Evolutionary conservation across 2,888 invertebrate species (phyloP).

Genomic region (Drosophila sordidula): DNA sequence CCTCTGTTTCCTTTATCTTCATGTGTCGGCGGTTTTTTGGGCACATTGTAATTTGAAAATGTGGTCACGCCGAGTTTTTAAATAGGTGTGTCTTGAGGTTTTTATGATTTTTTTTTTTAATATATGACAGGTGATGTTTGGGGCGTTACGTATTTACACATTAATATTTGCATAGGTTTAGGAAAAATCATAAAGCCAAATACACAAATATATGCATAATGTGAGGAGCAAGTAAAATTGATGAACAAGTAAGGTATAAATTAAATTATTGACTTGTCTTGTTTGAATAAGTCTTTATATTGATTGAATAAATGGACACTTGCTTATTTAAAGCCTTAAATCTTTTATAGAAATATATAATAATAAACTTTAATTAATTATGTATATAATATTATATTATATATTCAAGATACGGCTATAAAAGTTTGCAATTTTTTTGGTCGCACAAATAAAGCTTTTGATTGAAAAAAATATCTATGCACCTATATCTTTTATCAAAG

Average conservation of each 20-base stretch:
- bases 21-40: conserved; percentile 23
- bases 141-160: conserved; percentile 33
- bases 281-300: neutral
- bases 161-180: conserved; percentile 34
- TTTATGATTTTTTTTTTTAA: neutral
- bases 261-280: no score
- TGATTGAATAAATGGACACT: neutral
- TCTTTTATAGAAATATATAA: neutral
- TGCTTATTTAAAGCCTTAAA: neutral
- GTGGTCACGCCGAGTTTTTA: conserved; percentile 40
- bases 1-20: conserved; percentile 6
- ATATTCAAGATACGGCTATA: no score
- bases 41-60: conserved; percentile 53
- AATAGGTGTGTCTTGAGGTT: conserved; percentile 46
- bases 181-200: neutral
- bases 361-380: no score
- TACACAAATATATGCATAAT: neutral
- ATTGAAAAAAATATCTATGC: no score
- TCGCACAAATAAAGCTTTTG: no score
- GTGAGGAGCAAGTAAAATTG: conserved; percentile 4
- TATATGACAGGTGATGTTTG: conserved; percentile 51
- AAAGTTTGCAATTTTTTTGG: no score
- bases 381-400: no score
- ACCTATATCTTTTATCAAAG: no score
- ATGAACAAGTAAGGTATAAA: neutral